phyloP scores from a whole-genome alignment of 2,888 invertebrate species.

The Sarcophaga variegata region DNA sequence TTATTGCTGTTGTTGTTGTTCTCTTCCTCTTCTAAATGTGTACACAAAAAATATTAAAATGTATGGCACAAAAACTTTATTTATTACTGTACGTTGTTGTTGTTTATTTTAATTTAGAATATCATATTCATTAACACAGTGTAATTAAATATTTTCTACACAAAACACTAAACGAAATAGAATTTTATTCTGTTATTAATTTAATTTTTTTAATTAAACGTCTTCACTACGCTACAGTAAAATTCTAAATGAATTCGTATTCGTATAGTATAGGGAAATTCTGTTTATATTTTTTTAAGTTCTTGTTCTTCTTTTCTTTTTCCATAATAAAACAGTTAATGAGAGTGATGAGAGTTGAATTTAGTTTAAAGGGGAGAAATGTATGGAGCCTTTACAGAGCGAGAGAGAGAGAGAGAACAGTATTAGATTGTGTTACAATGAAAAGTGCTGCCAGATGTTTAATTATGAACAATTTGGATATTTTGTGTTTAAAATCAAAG shows the following conservation, averaged over 20 bases:
- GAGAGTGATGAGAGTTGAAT: neutral
- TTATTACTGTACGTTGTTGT: neutral
- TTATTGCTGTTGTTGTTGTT: slow-evolving; percentile 37
- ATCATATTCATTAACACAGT: slow-evolving; percentile 23
- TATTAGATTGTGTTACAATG: neutral
- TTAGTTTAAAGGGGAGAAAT: slow-evolving; percentile 8
- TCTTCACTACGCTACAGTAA: slow-evolving; percentile 43
- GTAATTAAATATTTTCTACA: slow-evolving; percentile 34
- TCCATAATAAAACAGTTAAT: neutral
- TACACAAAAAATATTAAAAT: slow-evolving; percentile 38
- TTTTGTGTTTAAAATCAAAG: neutral
- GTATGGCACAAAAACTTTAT: slow-evolving; percentile 47
- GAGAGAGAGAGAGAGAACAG: neutral
- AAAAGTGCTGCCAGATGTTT: slow-evolving; percentile 10
- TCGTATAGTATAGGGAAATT: slow-evolving; percentile 1
- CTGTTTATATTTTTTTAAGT: slow-evolving; percentile 33
- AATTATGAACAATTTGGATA: too few relatives aligned
- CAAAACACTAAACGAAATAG: neutral
- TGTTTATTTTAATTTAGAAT: slow-evolving; percentile 41
- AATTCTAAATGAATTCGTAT: slow-evolving; percentile 48
- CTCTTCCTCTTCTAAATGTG: neutral
- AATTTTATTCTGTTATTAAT: neutral
- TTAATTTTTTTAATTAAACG: slow-evolving; percentile 2
- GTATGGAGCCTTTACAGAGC: neutral
- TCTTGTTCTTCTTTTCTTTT: too few relatives aligned